Evolutionary conservation across 2,113 vertebrate species (phyloP).

Genomic region (Dipodomys stephensi): DNA sequence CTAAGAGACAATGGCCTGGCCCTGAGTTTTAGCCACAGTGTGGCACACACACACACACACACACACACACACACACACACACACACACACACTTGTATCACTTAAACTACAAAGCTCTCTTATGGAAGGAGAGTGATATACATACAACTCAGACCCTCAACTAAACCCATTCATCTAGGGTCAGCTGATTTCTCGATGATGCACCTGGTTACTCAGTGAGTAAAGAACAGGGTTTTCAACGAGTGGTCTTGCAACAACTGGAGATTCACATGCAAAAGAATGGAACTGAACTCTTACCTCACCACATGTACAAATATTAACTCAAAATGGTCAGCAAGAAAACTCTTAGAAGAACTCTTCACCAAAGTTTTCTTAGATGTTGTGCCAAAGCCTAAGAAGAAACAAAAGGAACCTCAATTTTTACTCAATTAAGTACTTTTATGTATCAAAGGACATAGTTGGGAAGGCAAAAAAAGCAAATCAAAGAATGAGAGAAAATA

Average conservation of each 20-base stretch:
- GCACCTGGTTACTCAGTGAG: not conserved
- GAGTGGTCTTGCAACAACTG: not conserved
- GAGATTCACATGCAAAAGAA: not conserved
- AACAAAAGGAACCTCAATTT: not conserved
- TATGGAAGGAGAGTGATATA: not conserved
- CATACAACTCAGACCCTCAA: not conserved
- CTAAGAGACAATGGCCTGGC: too few species aligned
- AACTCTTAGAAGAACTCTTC: not conserved
- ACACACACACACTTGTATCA: too few species aligned
- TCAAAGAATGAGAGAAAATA: not conserved
- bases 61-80: too few species aligned
- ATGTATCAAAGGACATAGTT: not conserved
- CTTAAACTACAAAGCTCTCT: not conserved
- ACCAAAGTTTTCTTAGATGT: not conserved
- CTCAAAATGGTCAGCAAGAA: not conserved
- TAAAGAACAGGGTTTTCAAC: not conserved
- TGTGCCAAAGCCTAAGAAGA: not conserved
- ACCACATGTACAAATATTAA: not conserved
- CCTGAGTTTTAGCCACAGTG: too few species aligned
- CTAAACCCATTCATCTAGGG: not conserved
- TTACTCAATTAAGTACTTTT: not conserved
- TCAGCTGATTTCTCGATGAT: not conserved
- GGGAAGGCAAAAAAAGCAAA: not conserved
- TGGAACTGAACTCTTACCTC: not conserved
- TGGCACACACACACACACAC: too few species aligned